Evolutionary conservation across 2,797 vertebrate species (phyloP), one percentile per base, ranked within the genome.

Genomic region (Enteromius unitaeniatus): DNA sequence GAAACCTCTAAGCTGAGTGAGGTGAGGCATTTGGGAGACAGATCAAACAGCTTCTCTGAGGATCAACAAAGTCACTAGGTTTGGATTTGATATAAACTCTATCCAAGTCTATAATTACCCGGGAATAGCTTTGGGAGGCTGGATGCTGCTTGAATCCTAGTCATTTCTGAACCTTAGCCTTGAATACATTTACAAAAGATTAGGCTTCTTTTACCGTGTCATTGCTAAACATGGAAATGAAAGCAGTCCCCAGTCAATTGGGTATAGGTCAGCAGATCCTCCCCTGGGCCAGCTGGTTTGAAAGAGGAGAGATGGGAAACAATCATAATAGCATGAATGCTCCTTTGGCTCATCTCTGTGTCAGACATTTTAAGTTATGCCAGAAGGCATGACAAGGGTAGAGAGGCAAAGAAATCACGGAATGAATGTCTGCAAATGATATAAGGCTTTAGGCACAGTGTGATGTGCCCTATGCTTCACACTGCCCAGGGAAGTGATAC

Each of bases 341-440:
- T 86, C 49, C 58, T 80, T 86, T 86, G 77, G 81, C 78, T 86
- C 70, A 31, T 75, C 77, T 86, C 23, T 34, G 49, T 65, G 81
- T 80, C 78, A 77, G 62, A 55, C 77, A 58, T 83, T 84, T 80
- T 76, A 70, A 75, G 64, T 80, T 49, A 51, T 60, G 85, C 85
- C 85, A 84, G 85, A 80, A 78, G 85, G 81, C 64, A 78, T 31
- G 53, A 47, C 68, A 69, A 51, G 62, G 42, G 73, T 83, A 75
- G 55, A 79, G 81, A 79, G 47, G 53, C 34, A 72, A 51, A 64
- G 3, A 81, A 82, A 70, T 37, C 10, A 37, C 1, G 26, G 47
- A 79, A 69, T 79, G 55, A 83, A 83, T 67, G 77, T 73, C 64
- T 62, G 78, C 60, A 74, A 79, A 75, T 79, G 72, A 86, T 84